Percentiles rank a stretch among this genome's conserved stretches.
Evolutionary conservation across 1,140 invertebrate genomes (phyloP).

Genomic region (Mamestra configurata): DNA sequence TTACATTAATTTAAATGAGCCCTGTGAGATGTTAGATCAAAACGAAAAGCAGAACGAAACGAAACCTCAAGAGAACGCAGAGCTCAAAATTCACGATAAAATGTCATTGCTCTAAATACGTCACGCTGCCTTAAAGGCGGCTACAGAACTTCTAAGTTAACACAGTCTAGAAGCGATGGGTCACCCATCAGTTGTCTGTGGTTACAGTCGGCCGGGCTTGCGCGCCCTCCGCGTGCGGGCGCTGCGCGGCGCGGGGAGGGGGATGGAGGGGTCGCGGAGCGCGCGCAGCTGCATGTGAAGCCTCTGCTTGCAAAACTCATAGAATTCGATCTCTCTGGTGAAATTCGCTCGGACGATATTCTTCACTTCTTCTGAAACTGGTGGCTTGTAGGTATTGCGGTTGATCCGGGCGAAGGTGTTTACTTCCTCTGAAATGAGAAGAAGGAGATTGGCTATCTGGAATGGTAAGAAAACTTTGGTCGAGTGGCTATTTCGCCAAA

Average conservation of each 20-base stretch:
- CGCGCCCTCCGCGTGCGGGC: conserved; percentile 51
- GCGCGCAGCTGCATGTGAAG: conserved; percentile 94
- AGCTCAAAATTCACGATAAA: not conserved
- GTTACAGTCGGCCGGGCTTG: conserved; percentile 53
- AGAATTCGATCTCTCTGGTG: conserved; percentile 96
- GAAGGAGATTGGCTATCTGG: not conserved
- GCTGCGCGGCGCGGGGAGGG: conserved; percentile 61
- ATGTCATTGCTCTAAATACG: conserved; percentile 1
- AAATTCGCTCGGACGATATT: conserved; percentile 95
- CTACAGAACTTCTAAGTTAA: not conserved
- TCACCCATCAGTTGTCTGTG: conserved; percentile 30
- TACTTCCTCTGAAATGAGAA: conserved; percentile 89
- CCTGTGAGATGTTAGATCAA: not conserved
- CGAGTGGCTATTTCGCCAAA: too few species aligned
- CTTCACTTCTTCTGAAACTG: conserved; percentile 95
- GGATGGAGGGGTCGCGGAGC: conserved; percentile 87
- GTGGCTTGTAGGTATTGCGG: conserved; percentile 95
- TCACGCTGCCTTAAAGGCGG: conserved; percentile 1
- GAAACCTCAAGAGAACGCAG: not conserved
- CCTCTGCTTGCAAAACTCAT: conserved; percentile 95
- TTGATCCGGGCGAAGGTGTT: conserved; percentile 94
- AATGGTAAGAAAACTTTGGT: not conserved
- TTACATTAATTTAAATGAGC: too few species aligned
- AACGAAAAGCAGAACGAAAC: not conserved
- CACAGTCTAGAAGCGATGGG: conserved; percentile 48